Percentiles rank a stretch among this genome's conserved stretches.
These are phyloP conservation scores for Bos indicus DNA, from an alignment of 2,113 vertebrate species.

Conservation along the genomic window DNA sequence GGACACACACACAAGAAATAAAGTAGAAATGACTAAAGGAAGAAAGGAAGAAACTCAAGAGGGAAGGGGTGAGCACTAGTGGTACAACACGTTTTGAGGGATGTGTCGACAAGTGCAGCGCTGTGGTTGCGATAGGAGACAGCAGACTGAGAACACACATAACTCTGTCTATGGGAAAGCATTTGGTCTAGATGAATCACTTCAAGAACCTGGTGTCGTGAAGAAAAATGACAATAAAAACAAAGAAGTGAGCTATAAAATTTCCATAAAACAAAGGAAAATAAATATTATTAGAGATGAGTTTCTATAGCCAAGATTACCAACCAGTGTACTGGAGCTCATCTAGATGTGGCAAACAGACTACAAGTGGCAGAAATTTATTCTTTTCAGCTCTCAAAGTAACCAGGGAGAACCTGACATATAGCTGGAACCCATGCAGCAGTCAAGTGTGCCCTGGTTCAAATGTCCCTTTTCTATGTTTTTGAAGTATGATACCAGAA, in stretches of 20 bases:
- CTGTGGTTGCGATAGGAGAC: neutral
- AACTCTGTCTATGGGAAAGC: neutral
- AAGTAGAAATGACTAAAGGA: neutral
- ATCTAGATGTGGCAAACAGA: neutral
- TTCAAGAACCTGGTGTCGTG: neutral
- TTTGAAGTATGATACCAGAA: neutral
- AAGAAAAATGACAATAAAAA: neutral
- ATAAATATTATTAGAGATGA: neutral
- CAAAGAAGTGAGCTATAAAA: neutral
- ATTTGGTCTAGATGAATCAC: neutral
- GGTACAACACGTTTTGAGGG: neutral
- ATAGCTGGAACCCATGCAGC: neutral
- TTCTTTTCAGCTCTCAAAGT: neutral
- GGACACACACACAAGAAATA: neutral
- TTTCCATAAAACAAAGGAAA: neutral
- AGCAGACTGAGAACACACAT: accelerated
- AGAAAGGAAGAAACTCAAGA: neutral
- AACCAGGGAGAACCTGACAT: neutral
- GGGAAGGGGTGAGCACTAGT: neutral
- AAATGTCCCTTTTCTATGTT: neutral
- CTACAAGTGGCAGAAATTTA: neutral
- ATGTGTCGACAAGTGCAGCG: neutral
- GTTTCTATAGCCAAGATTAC: neutral
- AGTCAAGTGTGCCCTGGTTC: neutral
- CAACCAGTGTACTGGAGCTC: neutral